Base-by-base conservation (phyloP, 1,140 invertebrate genomes). In the Aphaenogaster ashmeadi region DNA sequence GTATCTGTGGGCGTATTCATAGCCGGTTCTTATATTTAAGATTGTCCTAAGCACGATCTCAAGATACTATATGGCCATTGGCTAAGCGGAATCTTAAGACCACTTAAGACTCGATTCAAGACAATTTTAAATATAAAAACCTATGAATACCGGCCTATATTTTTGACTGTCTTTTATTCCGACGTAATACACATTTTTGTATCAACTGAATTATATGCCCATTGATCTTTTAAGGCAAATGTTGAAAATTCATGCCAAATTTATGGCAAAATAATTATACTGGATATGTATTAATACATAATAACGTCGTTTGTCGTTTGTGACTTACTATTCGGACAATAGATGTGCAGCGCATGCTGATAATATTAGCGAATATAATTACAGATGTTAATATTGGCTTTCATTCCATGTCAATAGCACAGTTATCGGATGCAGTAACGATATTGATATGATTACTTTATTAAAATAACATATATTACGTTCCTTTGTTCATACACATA, bases 391-490 rank as follows among this genome's bases (percentile, higher is more conserved):
- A 64, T 79, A 38, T 79, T 79, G 58, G 41, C 60, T 64, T 64
- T n/a, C 41, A 79, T 79, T 64, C 8, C 27, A 9, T 13, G 33
- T 54, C 54, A 64, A 58, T 41, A 41, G 38, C 41, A n/a, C n/a
- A 58, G 9, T 71, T 21, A 3, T 6, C 13, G 18, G 13, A 62
- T 27, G 13, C 58, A 62, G 15, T 66, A 38, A 66, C 64, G 9
- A 56, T 50, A 47, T 38, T 21, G n/a, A 56, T 75, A n/a, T 18
- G 77, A 87, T 90, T 78, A 58, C 9, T 72, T 78, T 81, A 89
- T 85, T 87, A 72, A 52, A 90, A 78, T 54, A 85, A 71, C 38
- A 54, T 77, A 77, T 56, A 56, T 27, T n/a, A 18, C 15, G 27
- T 50, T 21, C 13, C 4, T 21, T 7, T 84, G 52, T 52, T 27